These are phyloP conservation scores for Schrankia costaestrigalis DNA, from an alignment of 2,888 invertebrate genomes.

Conservation along the genomic window DNA sequence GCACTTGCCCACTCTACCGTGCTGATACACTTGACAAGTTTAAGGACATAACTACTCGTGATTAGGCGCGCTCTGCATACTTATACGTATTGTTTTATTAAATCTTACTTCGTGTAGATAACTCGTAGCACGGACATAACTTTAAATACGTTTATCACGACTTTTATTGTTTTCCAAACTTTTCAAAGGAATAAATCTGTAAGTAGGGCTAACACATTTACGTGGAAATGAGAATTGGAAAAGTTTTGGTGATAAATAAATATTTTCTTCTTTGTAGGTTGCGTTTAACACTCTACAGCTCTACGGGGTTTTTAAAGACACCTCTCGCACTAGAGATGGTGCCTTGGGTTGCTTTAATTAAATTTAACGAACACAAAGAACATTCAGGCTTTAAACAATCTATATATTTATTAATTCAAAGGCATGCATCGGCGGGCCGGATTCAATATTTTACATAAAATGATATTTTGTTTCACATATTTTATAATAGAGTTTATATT, in stretches of 20 bases:
- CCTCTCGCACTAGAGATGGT: too few relatives aligned
- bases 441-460: too few relatives aligned
- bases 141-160: constrained; percentile 5
- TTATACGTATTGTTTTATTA: constrained; percentile 9
- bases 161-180: constrained; percentile 1
- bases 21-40: constrained; percentile 75
- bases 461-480: too few relatives aligned
- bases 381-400: too few relatives aligned
- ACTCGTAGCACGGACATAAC: constrained; percentile 26
- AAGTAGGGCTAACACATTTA: constrained; percentile 6
- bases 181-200: constrained; percentile 2
- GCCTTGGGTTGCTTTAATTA: too few relatives aligned
- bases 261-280: constrained; percentile 7
- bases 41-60: constrained; percentile 71
- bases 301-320: too few relatives aligned
- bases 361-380: too few relatives aligned
- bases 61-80: constrained; percentile 48
- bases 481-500: too few relatives aligned
- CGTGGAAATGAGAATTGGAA: constrained; percentile 23
- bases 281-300: too few relatives aligned
- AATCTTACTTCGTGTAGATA: constrained; percentile 10
- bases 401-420: too few relatives aligned
- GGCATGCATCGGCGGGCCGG: too few relatives aligned
- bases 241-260: constrained; percentile 24
- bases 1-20: constrained; percentile 74